Conservation (phyloP, 2,113 vertebrate species). For the Maccullochella peelii region DNA sequence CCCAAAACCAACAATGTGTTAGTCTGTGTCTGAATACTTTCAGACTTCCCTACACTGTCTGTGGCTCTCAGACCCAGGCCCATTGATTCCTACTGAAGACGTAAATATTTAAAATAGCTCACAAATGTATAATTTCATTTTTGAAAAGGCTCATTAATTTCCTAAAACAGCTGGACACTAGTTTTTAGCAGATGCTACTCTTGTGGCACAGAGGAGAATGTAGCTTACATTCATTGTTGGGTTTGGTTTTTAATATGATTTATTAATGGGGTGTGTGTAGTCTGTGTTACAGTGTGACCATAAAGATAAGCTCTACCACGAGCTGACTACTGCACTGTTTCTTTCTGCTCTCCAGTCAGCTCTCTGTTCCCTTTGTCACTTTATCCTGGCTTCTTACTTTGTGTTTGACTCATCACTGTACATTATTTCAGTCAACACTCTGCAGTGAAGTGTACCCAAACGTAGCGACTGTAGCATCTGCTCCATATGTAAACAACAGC, state of each 20-base stretch:
- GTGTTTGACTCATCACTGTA: background rate
- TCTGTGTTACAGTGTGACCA: background rate
- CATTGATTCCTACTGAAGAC: too few relatives aligned
- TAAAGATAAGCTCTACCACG: background rate
- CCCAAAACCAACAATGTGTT: too few relatives aligned
- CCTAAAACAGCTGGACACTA: too few relatives aligned
- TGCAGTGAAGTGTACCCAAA: background rate
- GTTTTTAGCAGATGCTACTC: too few relatives aligned
- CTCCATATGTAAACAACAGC: conserved; percentile 14
- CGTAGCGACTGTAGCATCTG: background rate
- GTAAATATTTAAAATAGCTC: too few relatives aligned
- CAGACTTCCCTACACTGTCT: too few relatives aligned
- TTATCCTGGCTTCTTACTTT: background rate
- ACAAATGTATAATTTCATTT: too few relatives aligned
- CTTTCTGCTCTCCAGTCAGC: background rate
- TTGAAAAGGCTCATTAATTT: too few relatives aligned
- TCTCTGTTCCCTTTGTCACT: background rate
- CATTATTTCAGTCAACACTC: background rate
- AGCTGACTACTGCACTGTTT: background rate
- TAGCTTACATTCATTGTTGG: background rate
- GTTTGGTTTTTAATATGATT: too few relatives aligned
- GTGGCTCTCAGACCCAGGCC: too few relatives aligned
- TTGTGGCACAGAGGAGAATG: background rate
- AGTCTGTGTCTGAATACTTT: too few relatives aligned
- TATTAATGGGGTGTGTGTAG: background rate